Percentiles rank a stretch among this genome's conserved stretches.
Evolutionary conservation across 2,888 invertebrate genomes (phyloP).

Genomic region (Myopa tessellatipennis): DNA sequence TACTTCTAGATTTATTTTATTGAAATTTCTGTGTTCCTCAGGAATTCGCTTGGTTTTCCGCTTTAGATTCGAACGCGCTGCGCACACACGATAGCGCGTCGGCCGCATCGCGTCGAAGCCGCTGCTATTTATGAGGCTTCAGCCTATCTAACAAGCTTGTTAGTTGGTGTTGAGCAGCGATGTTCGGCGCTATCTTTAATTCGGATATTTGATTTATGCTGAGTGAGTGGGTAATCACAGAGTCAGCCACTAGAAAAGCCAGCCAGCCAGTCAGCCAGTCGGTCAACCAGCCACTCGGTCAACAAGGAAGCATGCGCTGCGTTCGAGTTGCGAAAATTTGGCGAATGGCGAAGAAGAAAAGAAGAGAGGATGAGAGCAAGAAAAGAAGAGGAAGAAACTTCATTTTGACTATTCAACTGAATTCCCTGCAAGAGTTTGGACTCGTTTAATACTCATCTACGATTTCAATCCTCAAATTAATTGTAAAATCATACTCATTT

Average conservation of each 20-base stretch:
- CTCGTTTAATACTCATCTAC: too few species aligned
- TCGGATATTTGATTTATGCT: slow-evolving; percentile 63
- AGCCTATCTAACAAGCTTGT: background rate
- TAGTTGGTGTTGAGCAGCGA: slow-evolving; percentile 16
- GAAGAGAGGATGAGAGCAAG: too few species aligned
- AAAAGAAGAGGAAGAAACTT: too few species aligned
- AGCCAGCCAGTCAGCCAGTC: background rate
- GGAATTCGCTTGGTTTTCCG: background rate
- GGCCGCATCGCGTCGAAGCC: background rate
- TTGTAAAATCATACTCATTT: too few species aligned
- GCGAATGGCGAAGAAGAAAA: too few species aligned
- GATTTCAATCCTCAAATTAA: too few species aligned
- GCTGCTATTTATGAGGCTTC: background rate
- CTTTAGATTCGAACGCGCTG: background rate
- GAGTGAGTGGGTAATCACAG: slow-evolving; percentile 38
- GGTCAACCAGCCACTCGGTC: too few species aligned
- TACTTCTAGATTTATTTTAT: background rate
- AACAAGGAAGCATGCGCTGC: too few species aligned
- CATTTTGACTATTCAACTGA: too few species aligned
- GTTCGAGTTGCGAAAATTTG: too few species aligned
- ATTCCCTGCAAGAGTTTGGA: too few species aligned
- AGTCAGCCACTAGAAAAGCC: background rate
- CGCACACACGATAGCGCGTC: background rate
- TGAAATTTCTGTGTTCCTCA: background rate
- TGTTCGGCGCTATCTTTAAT: slow-evolving; percentile 62